Evolutionary conservation across 2,797 vertebrate genomes (phyloP).

Genomic region (Mormyrops attenuatus): DNA sequence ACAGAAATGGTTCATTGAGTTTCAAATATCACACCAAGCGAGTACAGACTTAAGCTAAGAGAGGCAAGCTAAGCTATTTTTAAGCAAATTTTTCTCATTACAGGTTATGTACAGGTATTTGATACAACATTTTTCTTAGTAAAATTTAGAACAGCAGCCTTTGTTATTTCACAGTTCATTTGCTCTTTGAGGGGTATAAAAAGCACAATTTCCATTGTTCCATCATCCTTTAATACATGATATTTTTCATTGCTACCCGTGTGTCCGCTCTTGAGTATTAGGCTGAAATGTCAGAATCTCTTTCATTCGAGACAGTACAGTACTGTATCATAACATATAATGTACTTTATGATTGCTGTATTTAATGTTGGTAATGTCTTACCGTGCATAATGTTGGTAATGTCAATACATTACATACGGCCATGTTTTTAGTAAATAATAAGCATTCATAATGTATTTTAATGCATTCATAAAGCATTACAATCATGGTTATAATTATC

Average conservation of each 20-base stretch:
- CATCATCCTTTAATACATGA: not conserved
- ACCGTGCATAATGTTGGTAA: not conserved
- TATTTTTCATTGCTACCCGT: not conserved
- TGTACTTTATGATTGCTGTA: not conserved
- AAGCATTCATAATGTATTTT: not conserved
- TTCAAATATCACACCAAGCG: not conserved
- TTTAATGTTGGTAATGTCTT: not conserved
- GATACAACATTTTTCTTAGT: not conserved
- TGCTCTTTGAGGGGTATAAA: not conserved
- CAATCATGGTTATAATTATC: no score
- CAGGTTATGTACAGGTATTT: not conserved
- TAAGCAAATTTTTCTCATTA: not conserved
- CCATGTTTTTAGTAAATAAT: not conserved
- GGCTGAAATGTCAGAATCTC: not conserved
- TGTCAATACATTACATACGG: not conserved
- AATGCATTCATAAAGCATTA: not conserved
- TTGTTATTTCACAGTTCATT: not conserved
- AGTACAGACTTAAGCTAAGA: not conserved
- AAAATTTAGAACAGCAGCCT: not conserved
- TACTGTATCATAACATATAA: not conserved
- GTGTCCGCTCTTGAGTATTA: not conserved
- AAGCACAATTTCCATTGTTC: not conserved
- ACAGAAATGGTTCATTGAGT: not conserved
- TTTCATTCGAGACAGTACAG: not conserved
- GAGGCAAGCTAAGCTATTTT: not conserved